Evolutionary conservation across 2,888 invertebrate genomes (phyloP), one percentile per base, ranked within the genome.

Genomic region (Heteropelma amictum): DNA sequence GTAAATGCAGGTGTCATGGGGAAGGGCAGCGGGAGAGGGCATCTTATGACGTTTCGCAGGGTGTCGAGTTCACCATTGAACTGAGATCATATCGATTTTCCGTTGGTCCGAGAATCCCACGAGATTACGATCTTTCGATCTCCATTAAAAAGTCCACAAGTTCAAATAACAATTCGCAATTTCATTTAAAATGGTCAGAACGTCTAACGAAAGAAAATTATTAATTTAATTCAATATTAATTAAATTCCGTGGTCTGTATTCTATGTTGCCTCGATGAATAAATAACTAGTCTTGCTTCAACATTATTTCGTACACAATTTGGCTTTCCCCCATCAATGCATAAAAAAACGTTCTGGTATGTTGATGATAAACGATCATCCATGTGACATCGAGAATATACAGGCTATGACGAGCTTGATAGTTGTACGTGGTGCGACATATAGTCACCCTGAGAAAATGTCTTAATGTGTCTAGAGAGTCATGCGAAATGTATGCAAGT

Each of bases 51-150:
- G 72, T 63, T 70, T 71, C 76, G 63, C 68, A 63, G 63, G 68
- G 76, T 76, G 76, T 76, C 72, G 63, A 58, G 67, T 76, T 76
- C 68, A 63, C 45, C 67, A 58, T 45, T 47, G 35, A 30, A 10
- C 51, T 12, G 10, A 42, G 69, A 61, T 72, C 56, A 72, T 65
- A 69, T 68, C 72, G 76, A 72, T 76, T 76, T 76, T 63, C 67
- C 56, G 71, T 71, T 23, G 63, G 56, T 51, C 56, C 47, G 19
- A 33, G 53, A 70, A 69, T 58, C 54, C 63, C 49, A 28, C 10
- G 65, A 33, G 60, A 75, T 75, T 75, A 71, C n/a, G n/a, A n/a
- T n/a, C n/a, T n/a, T n/a, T 71, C 61, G 63, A 21, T 49, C 58
- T 21, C 51, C n/a, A 54, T 17, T n/a, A n/a, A n/a, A n/a, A n/a